Evolutionary conservation across 2,113 vertebrate genomes (phyloP), one percentile per base, ranked within the genome.

Genomic region (Archocentrus centrarchus): DNA sequence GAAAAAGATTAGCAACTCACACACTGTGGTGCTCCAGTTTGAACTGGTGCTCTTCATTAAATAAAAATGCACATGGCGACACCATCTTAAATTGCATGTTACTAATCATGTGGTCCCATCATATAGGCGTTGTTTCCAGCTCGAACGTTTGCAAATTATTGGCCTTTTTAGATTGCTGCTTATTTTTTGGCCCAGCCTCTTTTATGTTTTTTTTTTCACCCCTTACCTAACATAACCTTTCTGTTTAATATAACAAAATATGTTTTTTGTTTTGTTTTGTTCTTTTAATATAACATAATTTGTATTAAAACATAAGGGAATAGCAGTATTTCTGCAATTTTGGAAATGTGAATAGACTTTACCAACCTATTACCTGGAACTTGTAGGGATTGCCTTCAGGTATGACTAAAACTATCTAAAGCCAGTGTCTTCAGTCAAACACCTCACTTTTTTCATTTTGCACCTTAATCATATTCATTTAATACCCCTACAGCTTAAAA

Each of bases 381-480:
- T 78, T 2, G 18, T 17, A 10, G 18, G 24, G 41, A 77, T 66
- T 58, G 53, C 13, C 47, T 47, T 79, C 37, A 70, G 41, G 24
- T 59, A 2, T 60, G 62, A 84, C 55, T 81, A 14, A 84, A 82
- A 77, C 44, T 44, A 50, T 84, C 68, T 70, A n/a, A 59, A 80
- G 30, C 5, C 20, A 62, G n/a, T 11, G 32, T 77, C 66, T 77
- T 75, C 57, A 83, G 41, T 83, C 47, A 53, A 75, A 78, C 7
- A 64, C 20, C 11, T 59, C 1, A 47, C 24, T 53, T 24, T 79
- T 89, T 77, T 70, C 11, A 75, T 77, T 68, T 82, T 82, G 17
- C 6, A n/a, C 22, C 44, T 64, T 64, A 50, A 84, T 90, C 53
- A 88, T 85, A 85, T 88, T 92, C 55, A 87, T 82, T 88, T 83